These are phyloP conservation scores for Epinephelus lanceolatus DNA, from an alignment of 2,113 vertebrate genomes.

Conservation along the genomic window DNA sequence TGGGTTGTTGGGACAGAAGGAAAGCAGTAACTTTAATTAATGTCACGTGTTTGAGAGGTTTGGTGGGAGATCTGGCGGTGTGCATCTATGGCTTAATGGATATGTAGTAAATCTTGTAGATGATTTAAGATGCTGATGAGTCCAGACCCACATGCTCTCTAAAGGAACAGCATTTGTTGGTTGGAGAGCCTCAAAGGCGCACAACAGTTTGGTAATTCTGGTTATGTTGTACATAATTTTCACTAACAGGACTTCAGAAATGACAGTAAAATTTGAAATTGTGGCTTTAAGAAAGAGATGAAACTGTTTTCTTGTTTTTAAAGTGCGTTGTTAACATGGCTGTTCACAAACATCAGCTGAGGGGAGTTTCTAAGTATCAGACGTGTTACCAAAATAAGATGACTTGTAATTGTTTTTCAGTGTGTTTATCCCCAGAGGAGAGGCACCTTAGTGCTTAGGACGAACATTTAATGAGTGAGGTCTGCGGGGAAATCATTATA, in stretches of 20 bases:
- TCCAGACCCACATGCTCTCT: not conserved
- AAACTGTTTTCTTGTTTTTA: not conserved
- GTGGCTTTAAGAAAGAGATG: not conserved
- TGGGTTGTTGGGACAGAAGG: constrained; percentile 20
- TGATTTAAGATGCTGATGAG: constrained; percentile 4
- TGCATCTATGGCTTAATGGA: not conserved
- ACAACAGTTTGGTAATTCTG: not conserved
- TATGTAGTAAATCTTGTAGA: not conserved
- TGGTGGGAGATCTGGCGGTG: constrained; percentile 1
- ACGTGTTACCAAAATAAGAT: constrained; percentile 28
- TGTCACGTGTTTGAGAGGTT: constrained; percentile 15
- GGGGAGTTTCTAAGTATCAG: constrained; percentile 4
- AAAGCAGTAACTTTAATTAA: constrained; percentile 47
- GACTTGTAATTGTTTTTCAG: constrained; percentile 64
- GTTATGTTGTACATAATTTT: not conserved
- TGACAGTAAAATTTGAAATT: not conserved
- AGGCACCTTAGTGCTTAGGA: not conserved
- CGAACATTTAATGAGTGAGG: constrained; percentile 49
- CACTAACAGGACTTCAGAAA: not conserved
- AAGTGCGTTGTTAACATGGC: not conserved
- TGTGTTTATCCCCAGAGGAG: constrained; percentile 27
- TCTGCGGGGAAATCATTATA: constrained; percentile 67
- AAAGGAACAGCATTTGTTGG: not conserved
- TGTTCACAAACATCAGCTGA: constrained; percentile 25
- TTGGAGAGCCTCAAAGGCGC: constrained; percentile 1